Conservation (phyloP, 2,888 invertebrate species). For the Tenthredo livida region DNA sequence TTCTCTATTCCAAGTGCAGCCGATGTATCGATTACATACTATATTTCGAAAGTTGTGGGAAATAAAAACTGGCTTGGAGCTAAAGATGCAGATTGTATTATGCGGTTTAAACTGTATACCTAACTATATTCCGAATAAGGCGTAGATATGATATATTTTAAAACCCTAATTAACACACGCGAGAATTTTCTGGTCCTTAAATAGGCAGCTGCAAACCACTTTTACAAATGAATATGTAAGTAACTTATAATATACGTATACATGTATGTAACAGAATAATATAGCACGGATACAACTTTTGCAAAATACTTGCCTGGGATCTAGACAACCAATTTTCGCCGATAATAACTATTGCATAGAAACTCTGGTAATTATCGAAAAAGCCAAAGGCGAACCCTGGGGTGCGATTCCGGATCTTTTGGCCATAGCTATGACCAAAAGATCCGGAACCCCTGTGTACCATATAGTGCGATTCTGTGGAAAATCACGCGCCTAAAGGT, state of each 20-base stretch:
- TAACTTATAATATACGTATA: not conserved
- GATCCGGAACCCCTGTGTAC: too few relatives aligned
- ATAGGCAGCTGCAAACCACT: slow-evolving; percentile 13
- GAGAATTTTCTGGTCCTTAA: not conserved
- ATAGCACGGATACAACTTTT: not conserved
- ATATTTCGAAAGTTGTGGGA: slow-evolving; percentile 1
- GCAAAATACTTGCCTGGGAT: slow-evolving; percentile 11
- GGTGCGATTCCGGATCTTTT: too few relatives aligned
- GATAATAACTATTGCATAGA: not conserved
- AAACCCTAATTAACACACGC: slow-evolving; percentile 20
- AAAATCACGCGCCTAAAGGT: too few relatives aligned
- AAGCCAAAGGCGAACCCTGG: not conserved
- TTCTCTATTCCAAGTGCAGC: not conserved
- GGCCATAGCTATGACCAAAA: too few relatives aligned
- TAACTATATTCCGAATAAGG: not conserved
- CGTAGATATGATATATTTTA: not conserved
- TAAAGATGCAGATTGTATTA: not conserved
- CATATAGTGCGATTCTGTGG: too few relatives aligned
- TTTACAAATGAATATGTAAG: not conserved
- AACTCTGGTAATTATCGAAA: not conserved
- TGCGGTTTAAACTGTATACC: not conserved
- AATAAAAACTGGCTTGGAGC: not conserved
- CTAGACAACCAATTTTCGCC: not conserved
- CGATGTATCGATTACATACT: not conserved
- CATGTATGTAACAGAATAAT: not conserved